Conservation (phyloP, 1,140 invertebrate species). For the Leptinotarsa lineolata region DNA sequence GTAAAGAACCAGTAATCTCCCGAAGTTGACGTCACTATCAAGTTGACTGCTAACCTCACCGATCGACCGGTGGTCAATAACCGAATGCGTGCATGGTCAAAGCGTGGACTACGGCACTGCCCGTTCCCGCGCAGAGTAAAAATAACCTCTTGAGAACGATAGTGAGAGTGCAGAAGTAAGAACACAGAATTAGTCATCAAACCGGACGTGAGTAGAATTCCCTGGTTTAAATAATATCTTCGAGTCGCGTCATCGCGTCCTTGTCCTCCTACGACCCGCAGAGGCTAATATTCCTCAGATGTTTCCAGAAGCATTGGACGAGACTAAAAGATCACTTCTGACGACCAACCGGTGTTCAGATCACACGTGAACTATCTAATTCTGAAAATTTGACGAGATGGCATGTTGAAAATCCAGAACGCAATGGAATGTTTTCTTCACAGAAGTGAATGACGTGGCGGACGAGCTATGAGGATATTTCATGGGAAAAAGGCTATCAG, state of each 20-base stretch:
- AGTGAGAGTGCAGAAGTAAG: constrained; percentile 34
- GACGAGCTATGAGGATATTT: too few species aligned
- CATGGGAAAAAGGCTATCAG: too few species aligned
- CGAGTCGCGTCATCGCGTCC: constrained; percentile 11
- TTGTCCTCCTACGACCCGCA: constrained; percentile 15
- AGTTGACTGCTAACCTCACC: too few species aligned
- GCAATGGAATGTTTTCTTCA: too few species aligned
- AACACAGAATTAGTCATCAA: constrained; percentile 33
- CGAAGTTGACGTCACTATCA: too few species aligned
- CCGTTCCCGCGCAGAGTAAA: constrained; percentile 3
- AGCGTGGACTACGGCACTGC: constrained; percentile 16
- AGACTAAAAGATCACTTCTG: background rate
- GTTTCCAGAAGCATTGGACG: constrained; percentile 3
- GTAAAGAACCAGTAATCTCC: too few species aligned
- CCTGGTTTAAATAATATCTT: background rate
- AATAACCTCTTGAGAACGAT: constrained; percentile 26
- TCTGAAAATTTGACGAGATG: too few species aligned
- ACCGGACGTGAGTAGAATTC: constrained; percentile 34
- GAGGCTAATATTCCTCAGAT: background rate
- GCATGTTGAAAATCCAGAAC: too few species aligned
- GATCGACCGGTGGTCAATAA: too few species aligned
- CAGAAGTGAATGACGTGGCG: too few species aligned
- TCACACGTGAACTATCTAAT: too few species aligned
- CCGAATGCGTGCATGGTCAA: background rate
- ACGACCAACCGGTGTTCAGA: too few species aligned